Percentiles rank a stretch among this genome's conserved stretches.
Conservation (phyloP, 2,888 invertebrate genomes). For the Nephrocerus scutellatus region DNA sequence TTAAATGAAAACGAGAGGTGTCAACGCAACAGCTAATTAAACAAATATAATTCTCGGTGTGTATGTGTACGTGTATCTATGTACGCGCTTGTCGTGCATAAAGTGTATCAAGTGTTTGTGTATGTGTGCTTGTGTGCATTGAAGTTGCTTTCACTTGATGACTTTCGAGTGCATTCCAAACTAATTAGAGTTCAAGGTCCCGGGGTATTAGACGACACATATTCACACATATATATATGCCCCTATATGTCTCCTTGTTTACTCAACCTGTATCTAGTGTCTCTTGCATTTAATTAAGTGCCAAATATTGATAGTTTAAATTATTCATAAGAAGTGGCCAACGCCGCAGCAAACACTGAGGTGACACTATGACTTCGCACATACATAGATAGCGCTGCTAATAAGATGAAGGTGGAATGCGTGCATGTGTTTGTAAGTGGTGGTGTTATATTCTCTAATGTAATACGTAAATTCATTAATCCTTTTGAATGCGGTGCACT, state of each 20-base stretch:
- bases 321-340: constrained; percentile 22
- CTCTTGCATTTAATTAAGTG: constrained; percentile 22
- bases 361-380: constrained; percentile 23
- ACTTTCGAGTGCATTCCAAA: constrained; percentile 2
- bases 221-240: too few species aligned
- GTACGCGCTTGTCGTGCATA: not conserved
- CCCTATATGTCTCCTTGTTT: too few species aligned
- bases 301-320: constrained; percentile 23
- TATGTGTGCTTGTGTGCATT: not conserved
- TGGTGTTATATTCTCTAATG: too few species aligned
- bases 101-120: constrained; percentile 1
- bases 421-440: too few species aligned
- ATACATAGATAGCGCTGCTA: too few species aligned
- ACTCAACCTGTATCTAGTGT: too few species aligned
- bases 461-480: constrained; percentile 23
- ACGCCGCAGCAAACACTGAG: constrained; percentile 17
- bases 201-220: constrained; percentile 9
- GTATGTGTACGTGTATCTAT: not conserved
- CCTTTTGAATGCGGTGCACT: too few species aligned
- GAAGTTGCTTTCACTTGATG: not conserved
- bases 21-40: not conserved
- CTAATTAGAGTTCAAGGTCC: constrained; percentile 25
- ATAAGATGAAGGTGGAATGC: too few species aligned
- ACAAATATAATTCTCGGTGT: not conserved
- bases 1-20: constrained; percentile 1